Conservation (phyloP, 2,113 vertebrate species). For the Nanorana parkeri region DNA sequence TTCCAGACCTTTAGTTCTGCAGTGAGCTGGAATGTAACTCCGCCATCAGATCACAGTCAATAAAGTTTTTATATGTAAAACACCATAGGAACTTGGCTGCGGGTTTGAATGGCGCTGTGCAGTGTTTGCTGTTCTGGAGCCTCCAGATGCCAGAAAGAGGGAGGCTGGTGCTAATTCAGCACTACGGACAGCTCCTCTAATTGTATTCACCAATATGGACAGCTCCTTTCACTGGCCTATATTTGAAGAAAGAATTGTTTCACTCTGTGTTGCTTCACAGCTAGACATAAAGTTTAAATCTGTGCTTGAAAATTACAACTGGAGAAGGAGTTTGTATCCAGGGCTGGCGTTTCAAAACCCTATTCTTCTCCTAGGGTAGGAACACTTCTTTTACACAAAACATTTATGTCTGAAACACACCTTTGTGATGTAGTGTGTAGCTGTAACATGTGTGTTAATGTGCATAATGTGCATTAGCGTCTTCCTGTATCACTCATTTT, state of each 20-base stretch:
- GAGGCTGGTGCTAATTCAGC: conserved; percentile 27
- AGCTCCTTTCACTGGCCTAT: not conserved
- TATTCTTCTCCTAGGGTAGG: no score
- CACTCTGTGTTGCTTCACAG: no score
- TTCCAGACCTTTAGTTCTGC: conserved; percentile 40
- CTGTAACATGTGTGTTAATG: no score
- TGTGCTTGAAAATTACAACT: no score
- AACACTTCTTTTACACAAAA: no score
- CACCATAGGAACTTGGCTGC: conserved; percentile 13
- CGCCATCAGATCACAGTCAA: conserved; percentile 11
- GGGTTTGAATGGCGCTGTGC: not conserved
- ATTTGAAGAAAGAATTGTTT: not conserved
- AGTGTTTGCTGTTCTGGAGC: not conserved
- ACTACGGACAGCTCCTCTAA: conserved; percentile 3
- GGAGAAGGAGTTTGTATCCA: not conserved
- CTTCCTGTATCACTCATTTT: no score
- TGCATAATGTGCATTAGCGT: no score
- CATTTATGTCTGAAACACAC: no score
- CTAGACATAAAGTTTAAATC: no score
- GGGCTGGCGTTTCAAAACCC: no score
- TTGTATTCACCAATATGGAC: not conserved
- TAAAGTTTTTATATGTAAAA: conserved; percentile 20
- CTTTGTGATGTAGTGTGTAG: no score
- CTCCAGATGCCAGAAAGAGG: conserved; percentile 5
- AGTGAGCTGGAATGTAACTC: conserved; percentile 24